These are phyloP conservation scores for Tortrix viridana DNA, from an alignment of 2,888 invertebrate species.

Conservation along the genomic window DNA sequence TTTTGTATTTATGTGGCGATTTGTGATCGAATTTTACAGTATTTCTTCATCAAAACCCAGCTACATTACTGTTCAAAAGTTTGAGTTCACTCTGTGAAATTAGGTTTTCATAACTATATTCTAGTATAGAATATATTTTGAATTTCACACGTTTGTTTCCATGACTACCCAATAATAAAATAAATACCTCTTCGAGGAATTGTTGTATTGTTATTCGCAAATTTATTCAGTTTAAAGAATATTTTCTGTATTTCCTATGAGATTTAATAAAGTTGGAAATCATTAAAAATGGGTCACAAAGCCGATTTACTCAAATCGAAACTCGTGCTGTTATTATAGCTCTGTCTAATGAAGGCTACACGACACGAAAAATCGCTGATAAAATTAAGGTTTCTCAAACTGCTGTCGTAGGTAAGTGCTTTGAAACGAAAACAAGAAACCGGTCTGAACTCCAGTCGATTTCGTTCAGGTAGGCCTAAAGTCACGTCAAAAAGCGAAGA, in stretches of 20 bases:
- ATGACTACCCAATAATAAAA: slow-evolving; percentile 1
- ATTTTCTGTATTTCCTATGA: slow-evolving; percentile 3
- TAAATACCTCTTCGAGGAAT: neutral
- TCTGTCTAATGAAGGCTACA: slow-evolving; percentile 12
- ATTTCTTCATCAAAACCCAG: too few relatives aligned
- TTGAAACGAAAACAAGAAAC: slow-evolving; percentile 9
- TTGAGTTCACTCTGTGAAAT: too few relatives aligned
- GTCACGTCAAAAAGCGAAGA: too few relatives aligned
- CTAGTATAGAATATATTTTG: too few relatives aligned
- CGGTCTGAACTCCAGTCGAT: too few relatives aligned
- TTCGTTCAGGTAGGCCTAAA: too few relatives aligned
- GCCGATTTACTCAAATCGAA: slow-evolving; percentile 16
- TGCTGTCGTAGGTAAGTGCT: slow-evolving; percentile 1
- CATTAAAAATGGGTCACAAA: slow-evolving; percentile 19
- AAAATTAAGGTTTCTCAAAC: slow-evolving; percentile 15
- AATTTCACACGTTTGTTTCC: neutral
- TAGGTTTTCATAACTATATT: too few relatives aligned
- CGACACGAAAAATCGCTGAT: slow-evolving; percentile 4
- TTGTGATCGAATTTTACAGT: too few relatives aligned
- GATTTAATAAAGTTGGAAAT: slow-evolving; percentile 14
- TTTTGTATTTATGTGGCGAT: too few relatives aligned
- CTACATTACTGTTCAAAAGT: too few relatives aligned
- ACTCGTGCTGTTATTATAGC: slow-evolving; percentile 19
- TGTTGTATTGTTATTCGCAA: neutral
- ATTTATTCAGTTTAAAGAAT: too few relatives aligned